phyloP scores from a whole-genome alignment of 2,113 vertebrate genomes.

The Egretta garzetta region DNA sequence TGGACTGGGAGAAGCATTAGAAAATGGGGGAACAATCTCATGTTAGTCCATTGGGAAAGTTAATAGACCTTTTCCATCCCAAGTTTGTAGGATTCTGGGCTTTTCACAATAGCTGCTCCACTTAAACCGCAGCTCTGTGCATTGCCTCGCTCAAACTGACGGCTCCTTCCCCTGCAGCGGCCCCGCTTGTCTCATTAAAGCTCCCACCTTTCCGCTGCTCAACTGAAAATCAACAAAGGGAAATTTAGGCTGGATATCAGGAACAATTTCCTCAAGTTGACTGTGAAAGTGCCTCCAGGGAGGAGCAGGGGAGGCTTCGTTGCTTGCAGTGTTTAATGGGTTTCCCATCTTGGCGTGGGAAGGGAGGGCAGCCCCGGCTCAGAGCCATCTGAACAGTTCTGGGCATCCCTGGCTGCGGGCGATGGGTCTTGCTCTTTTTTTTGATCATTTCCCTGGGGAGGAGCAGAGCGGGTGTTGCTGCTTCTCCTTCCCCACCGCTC shows the following conservation, averaged over 20 bases:
- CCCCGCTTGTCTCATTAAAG: conserved; percentile 61
- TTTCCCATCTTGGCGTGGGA: conserved; percentile 41
- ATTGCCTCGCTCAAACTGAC: conserved; percentile 53
- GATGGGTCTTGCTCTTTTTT: background rate
- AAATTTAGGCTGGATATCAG: conserved; percentile 55
- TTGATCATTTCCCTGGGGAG: background rate
- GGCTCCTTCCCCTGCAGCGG: conserved; percentile 49
- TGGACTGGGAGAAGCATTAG: conserved; percentile 49
- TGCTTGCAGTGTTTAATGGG: conserved; percentile 10
- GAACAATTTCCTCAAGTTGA: conserved; percentile 58
- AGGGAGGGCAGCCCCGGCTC: background rate
- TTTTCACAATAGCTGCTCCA: background rate
- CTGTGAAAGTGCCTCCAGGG: conserved; percentile 29
- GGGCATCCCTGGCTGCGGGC: background rate
- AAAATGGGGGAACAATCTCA: conserved; percentile 38
- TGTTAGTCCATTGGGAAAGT: conserved; percentile 24
- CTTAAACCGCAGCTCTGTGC: conserved; percentile 46
- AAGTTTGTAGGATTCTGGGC: conserved; percentile 19
- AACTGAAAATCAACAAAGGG: conserved; percentile 61
- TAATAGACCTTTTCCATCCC: conserved; percentile 56
- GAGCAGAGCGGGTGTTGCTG: background rate
- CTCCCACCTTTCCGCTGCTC: conserved; percentile 63
- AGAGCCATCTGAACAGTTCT: rapidly evolving
- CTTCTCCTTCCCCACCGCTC: background rate
- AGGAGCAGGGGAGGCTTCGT: background rate